Conservation (phyloP, 2,797 vertebrate species). For the Nasua narica region DNA sequence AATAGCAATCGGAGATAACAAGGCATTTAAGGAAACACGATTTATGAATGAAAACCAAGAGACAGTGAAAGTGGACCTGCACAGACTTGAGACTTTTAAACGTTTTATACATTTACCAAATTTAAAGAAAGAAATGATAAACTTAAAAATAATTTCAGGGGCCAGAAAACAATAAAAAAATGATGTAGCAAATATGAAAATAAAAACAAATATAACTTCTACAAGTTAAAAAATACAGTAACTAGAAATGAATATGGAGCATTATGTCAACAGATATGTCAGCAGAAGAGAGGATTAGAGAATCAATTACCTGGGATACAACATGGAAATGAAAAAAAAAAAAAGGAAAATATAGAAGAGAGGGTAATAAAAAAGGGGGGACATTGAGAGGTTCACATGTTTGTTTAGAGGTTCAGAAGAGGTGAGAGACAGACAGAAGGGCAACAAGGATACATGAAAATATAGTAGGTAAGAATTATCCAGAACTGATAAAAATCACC, state of each 20-base stretch:
- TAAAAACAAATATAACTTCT: not conserved
- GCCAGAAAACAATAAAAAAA: not conserved
- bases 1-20: not conserved
- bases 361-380: not conserved
- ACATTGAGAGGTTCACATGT: not conserved
- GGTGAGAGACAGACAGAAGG: not conserved
- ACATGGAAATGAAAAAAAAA: not conserved
- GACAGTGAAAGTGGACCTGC: not conserved
- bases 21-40: not conserved
- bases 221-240: not conserved
- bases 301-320: not conserved
- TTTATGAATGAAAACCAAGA: not conserved
- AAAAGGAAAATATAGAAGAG: not conserved
- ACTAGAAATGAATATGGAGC: not conserved
- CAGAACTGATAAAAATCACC: not conserved
- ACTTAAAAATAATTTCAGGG: not conserved
- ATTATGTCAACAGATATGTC: not conserved
- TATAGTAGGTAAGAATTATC: not conserved
- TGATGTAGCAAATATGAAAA: not conserved
- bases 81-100: not conserved
- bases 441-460: not conserved
- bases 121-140: not conserved
- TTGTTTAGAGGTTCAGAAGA: not conserved
- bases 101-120: not conserved
- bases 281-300: not conserved